Evolutionary conservation across 92 coral and sea anemone genomes (phyloP), one percentile per base, ranked within the genome.

Genomic region (Nematostella vectensis): DNA sequence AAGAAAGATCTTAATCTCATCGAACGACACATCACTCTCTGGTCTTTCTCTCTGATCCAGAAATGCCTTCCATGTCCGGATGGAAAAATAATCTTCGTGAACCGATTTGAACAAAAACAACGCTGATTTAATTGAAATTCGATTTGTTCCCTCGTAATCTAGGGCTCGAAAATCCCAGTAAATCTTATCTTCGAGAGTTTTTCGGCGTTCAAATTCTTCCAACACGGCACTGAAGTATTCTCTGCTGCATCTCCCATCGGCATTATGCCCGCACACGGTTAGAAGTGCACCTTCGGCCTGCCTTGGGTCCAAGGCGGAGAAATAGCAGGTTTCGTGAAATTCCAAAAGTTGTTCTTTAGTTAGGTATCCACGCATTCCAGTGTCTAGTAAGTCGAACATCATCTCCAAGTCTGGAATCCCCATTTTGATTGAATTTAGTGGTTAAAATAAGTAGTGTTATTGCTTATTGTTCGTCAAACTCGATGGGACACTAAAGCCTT

Each of bases 301-400:
- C 55, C 73, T 76, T 23, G 71, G 59, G 51, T 91, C 98, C 63
- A 87, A 58, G 42, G 79, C 72, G 0, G 81, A 45, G 50, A 69
- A 87, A 39, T 86, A 75, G 21, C 85, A 64, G 30, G 77, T 85
- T 61, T 75, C 75, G 58, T 81, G 89, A 48, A 91, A 91, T 22
- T 82, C 93, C 30, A 69, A 79, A 6, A 91, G 79, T 62, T 91
- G 96, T 27, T 69, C 75, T 29, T 82, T 51, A 24, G 88, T 78
- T 37, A 91, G 31, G 64, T 74, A 86, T 0, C 98, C 96, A 23
- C 69, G 61, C 54, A 82, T 49, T 11, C 71, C 77, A 8, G 96
- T 82, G 60, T 91, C 98, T 49, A 91, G 59, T 33, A 86, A 67
- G 52, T 91, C 98, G 44, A 91, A 91, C 96, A 91, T 86, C 38